Percentiles rank a stretch among this genome's conserved stretches.
These are phyloP conservation scores for Telenomus remus DNA, from an alignment of 1,140 invertebrate genomes.

Conservation along the genomic window DNA sequence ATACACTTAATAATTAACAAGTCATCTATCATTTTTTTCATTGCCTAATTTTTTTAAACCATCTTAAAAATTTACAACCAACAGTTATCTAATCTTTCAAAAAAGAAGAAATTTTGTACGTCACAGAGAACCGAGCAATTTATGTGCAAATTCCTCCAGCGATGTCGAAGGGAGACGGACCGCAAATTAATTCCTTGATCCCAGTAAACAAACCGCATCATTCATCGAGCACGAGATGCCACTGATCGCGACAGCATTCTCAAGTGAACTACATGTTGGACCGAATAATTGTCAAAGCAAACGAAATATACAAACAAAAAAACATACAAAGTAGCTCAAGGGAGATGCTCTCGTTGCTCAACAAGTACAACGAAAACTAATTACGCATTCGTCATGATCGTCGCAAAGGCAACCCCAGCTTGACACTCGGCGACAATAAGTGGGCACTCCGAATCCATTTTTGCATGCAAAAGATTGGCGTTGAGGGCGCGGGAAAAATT, in stretches of 20 bases:
- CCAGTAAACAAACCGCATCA: slow-evolving; percentile 19
- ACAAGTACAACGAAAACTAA: slow-evolving; percentile 54
- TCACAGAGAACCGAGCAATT: too few species aligned
- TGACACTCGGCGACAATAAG: slow-evolving; percentile 56
- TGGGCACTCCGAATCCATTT: slow-evolving; percentile 53
- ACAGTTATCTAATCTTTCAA: too few species aligned
- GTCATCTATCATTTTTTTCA: neutral
- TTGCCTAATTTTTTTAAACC: neutral
- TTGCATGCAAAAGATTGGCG: slow-evolving; percentile 18
- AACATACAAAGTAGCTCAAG: slow-evolving; percentile 41
- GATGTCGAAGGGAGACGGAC: too few species aligned
- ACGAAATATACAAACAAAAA: slow-evolving; percentile 21
- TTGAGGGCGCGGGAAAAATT: slow-evolving; percentile 11
- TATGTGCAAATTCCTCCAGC: too few species aligned
- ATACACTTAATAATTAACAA: neutral
- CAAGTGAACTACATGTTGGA: neutral
- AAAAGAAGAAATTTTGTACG: too few species aligned
- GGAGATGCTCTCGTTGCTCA: slow-evolving; percentile 18
- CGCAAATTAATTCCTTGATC: slow-evolving; percentile 7
- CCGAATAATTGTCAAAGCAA: slow-evolving; percentile 13
- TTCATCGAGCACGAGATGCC: slow-evolving; percentile 8
- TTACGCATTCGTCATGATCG: slow-evolving; percentile 40
- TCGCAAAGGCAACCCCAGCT: slow-evolving; percentile 48
- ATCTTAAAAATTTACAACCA: too few species aligned
- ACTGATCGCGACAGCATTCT: slow-evolving; percentile 6